These are phyloP conservation scores for Procambarus virginalis DNA, from an alignment of 1,140 invertebrate genomes.

Conservation along the genomic window DNA sequence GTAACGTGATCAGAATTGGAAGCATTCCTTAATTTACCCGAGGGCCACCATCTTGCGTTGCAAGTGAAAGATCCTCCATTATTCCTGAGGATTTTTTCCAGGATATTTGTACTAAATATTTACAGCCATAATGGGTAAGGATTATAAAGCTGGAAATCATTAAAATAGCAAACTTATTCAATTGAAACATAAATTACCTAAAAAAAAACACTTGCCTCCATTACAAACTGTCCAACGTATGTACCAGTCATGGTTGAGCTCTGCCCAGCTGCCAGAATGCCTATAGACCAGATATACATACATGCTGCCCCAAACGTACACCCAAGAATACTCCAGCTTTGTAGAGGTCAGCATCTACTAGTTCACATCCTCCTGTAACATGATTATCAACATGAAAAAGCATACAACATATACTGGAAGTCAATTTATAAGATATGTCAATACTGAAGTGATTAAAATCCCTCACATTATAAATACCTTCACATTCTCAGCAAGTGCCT, in stretches of 20 bases:
- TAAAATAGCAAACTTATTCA: not conserved
- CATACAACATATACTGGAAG: not conserved
- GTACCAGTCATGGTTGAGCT: conserved; percentile 90
- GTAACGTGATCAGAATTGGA: too few species aligned
- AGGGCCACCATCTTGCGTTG: too few species aligned
- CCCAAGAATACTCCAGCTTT: conserved; percentile 89
- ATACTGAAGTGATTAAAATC: too few species aligned
- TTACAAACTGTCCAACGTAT: conserved; percentile 79
- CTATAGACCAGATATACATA: conserved; percentile 93
- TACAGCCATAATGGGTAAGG: too few species aligned
- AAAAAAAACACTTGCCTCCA: conserved; percentile 75
- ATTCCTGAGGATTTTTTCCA: too few species aligned
- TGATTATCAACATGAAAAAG: not conserved
- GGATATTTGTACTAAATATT: too few species aligned
- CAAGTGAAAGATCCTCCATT: too few species aligned
- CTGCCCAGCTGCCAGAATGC: conserved; percentile 92
- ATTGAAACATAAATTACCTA: not conserved
- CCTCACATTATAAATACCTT: too few species aligned
- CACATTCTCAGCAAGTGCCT: too few species aligned
- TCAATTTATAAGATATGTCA: not conserved
- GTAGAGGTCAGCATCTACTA: conserved; percentile 86
- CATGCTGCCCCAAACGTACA: conserved; percentile 87
- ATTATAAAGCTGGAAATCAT: not conserved
- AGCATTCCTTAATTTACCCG: too few species aligned
- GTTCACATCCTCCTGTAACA: conserved; percentile 75